A percentile compares a stretch with the other conserved stretches of the same genome.
phyloP scores from a whole-genome alignment of 2,888 invertebrate species.

The Orthonychiurus folsomi region DNA sequence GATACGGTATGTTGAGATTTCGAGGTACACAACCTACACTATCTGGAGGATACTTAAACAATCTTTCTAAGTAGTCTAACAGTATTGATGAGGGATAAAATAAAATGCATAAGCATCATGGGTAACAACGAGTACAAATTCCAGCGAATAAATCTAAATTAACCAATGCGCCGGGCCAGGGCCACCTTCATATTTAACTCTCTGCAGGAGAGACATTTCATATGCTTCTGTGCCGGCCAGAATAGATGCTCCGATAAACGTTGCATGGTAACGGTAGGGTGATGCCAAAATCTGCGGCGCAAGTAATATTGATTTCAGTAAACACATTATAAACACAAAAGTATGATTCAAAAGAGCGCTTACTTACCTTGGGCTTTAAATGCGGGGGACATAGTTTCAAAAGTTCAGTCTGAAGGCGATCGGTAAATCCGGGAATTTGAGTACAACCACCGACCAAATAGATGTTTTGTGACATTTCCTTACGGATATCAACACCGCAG shows the following conservation, averaged over 20 bases:
- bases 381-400: conserved; percentile 49
- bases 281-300: conserved; percentile 50
- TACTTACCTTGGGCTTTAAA: conserved; percentile 47
- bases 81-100: background rate
- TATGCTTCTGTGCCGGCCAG: conserved; percentile 43
- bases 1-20: no score
- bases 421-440: conserved; percentile 50
- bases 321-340: conserved; percentile 10
- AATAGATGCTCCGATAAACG: conserved; percentile 52
- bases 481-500: conserved; percentile 52
- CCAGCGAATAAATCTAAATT: conserved; percentile 19
- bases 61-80: no score
- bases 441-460: conserved; percentile 51
- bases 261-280: conserved; percentile 52
- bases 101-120: background rate
- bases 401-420: conserved; percentile 50
- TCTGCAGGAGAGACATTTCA: conserved; percentile 36
- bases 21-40: no score
- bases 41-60: no score
- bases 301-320: conserved; percentile 16
- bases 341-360: background rate
- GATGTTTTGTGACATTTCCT: conserved; percentile 51
- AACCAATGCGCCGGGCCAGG: conserved; percentile 38
- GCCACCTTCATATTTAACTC: conserved; percentile 34
- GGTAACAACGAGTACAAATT: background rate